These are phyloP conservation scores for Tenthredo notha DNA, from an alignment of 2,888 invertebrate species.

Conservation along the genomic window DNA sequence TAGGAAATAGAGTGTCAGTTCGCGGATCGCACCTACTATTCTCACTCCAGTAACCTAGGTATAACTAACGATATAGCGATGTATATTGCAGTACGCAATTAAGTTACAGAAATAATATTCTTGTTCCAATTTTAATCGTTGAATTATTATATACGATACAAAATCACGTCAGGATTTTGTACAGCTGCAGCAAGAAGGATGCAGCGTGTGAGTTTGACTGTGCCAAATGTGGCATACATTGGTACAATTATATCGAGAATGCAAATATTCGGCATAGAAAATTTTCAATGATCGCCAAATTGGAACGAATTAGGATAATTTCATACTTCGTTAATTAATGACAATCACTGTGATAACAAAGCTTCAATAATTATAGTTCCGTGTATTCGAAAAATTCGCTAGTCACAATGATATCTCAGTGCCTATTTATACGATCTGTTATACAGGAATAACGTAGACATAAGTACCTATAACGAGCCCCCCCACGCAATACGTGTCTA, in stretches of 20 bases:
- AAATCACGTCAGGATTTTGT: neutral
- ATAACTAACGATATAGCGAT: neutral
- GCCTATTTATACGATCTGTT: neutral
- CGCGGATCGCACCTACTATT: neutral
- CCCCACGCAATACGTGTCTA: neutral
- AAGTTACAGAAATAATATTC: neutral
- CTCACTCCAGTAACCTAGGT: neutral
- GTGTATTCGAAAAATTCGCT: neutral
- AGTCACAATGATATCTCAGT: neutral
- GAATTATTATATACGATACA: neutral
- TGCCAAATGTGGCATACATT: neutral
- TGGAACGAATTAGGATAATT: neutral
- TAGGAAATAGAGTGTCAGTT: slow-evolving; percentile 1
- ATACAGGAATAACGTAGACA: neutral
- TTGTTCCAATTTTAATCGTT: neutral
- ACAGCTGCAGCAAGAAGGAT: neutral
- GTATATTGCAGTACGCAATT: neutral
- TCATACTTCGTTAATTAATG: neutral
- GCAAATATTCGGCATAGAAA: neutral
- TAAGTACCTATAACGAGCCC: neutral
- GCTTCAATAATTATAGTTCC: neutral
- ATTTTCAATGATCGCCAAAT: neutral
- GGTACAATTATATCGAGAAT: neutral
- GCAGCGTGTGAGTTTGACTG: neutral
- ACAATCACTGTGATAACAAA: neutral